Evolutionary conservation across 2,113 vertebrate genomes (phyloP).

Genomic region (Pica pica): DNA sequence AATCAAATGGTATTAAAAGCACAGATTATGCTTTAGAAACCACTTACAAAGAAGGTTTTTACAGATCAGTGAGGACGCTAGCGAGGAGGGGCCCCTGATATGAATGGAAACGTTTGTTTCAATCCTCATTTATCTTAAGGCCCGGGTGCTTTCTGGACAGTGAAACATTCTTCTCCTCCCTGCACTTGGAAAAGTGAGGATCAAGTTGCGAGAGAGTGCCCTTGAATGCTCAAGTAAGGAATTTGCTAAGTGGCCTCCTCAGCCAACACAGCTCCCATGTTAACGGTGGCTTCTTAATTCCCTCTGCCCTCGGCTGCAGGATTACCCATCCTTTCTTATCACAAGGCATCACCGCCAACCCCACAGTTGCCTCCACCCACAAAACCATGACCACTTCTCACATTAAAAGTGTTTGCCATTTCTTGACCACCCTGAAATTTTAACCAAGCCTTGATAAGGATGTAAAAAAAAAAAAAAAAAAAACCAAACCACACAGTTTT

Average conservation of each 20-base stretch:
- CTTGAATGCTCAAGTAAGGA: constrained; percentile 66
- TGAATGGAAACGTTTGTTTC: constrained; percentile 68
- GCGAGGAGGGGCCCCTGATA: constrained; percentile 61
- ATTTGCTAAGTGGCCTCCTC: constrained; percentile 59
- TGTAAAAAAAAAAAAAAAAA: background rate
- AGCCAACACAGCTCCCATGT: constrained; percentile 23
- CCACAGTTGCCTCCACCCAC: accelerated
- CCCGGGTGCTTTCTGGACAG: constrained; percentile 55
- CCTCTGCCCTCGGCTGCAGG: background rate
- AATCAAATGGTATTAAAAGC: constrained; percentile 54
- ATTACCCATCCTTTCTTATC: background rate
- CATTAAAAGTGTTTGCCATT: background rate
- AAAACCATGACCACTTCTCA: background rate
- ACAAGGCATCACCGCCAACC: background rate
- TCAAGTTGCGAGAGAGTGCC: constrained; percentile 56
- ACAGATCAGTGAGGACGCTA: constrained; percentile 61
- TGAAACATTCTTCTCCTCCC: constrained; percentile 63
- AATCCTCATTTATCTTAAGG: constrained; percentile 57
- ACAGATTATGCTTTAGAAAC: constrained; percentile 56
- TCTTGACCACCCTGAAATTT: background rate
- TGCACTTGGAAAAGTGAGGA: constrained; percentile 57
- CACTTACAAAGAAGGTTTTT: constrained; percentile 64
- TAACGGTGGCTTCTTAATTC: constrained; percentile 4
- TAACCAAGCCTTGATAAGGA: background rate
- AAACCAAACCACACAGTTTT: background rate